A percentile compares a stretch with the other conserved stretches of the same genome.
Conservation (phyloP, 2,797 vertebrate species). For the Lates japonicus region DNA sequence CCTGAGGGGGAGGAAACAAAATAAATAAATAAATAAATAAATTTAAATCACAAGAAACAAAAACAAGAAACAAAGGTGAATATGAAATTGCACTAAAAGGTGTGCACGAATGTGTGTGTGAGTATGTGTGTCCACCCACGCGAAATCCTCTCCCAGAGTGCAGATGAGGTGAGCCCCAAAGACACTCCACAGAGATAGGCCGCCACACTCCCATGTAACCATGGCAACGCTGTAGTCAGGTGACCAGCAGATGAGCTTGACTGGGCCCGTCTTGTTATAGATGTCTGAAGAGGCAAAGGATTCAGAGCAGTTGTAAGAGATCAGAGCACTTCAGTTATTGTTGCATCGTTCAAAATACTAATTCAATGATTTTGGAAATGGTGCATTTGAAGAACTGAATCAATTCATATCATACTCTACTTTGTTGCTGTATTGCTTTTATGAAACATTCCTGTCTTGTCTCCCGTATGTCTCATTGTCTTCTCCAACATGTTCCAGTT, state of each 20-base stretch:
- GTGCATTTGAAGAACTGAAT: background rate
- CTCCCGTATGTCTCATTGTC: too few relatives aligned
- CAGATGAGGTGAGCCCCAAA: conserved; percentile 99
- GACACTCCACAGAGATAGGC: conserved; percentile 97
- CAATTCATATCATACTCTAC: background rate
- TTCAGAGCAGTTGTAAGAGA: background rate
- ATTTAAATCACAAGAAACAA: background rate
- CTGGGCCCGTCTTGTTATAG: conserved; percentile 97
- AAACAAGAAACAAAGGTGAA: background rate
- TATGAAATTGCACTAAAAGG: background rate
- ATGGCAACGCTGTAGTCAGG: conserved; percentile 96
- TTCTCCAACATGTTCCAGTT: background rate
- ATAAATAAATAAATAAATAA: too few relatives aligned
- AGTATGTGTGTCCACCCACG: conserved; percentile 85
- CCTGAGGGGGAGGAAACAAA: conserved; percentile 80
- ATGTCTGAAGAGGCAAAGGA: conserved; percentile 87
- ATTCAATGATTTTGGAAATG: background rate
- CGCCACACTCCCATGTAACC: conserved; percentile 97
- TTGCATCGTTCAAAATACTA: background rate
- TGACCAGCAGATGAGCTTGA: conserved; percentile 96
- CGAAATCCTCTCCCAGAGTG: conserved; percentile 98
- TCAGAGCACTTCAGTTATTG: background rate
- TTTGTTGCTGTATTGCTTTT: background rate
- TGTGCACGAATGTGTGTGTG: background rate
- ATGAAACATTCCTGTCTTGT: too few relatives aligned